A percentile compares a stretch with the other conserved stretches of the same genome.
Evolutionary conservation across 92 coral and sea anemone species (phyloP).

Genomic region (Muricea muricata): DNA sequence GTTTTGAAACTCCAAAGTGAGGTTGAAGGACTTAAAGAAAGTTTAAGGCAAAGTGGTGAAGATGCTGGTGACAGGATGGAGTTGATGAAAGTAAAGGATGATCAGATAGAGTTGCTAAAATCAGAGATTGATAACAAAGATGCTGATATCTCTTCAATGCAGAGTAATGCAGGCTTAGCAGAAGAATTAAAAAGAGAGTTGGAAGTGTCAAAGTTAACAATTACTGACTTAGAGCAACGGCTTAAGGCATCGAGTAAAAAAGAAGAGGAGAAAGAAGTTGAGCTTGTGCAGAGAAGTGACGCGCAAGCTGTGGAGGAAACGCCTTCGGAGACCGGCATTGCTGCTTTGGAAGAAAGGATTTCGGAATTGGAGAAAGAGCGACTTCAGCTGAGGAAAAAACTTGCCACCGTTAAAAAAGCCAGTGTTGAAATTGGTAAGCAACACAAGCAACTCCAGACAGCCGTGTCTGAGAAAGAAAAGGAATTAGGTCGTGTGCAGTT

Average conservation of each 20-base stretch:
- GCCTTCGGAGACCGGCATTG: background rate
- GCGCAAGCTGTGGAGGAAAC: background rate
- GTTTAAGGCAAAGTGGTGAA: background rate
- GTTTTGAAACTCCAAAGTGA: background rate
- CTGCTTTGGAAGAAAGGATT: slow-evolving; percentile 17
- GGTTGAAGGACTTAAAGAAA: slow-evolving; percentile 13
- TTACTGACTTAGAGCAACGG: background rate
- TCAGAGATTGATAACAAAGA: background rate
- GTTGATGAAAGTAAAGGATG: background rate
- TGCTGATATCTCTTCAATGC: background rate
- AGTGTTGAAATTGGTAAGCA: slow-evolving; percentile 44
- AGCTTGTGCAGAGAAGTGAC: background rate
- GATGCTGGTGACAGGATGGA: background rate
- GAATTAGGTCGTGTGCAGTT: background rate
- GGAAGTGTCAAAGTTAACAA: background rate
- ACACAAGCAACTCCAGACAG: slow-evolving; percentile 34
- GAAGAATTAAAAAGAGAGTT: slow-evolving; percentile 1
- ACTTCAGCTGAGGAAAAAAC: slow-evolving; percentile 15
- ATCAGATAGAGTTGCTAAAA: slow-evolving; percentile 19
- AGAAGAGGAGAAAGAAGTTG: background rate
- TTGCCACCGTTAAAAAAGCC: slow-evolving; percentile 33
- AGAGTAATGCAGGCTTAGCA: background rate
- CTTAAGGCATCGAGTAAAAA: background rate
- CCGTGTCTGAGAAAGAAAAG: slow-evolving; percentile 11
- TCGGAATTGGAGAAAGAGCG: slow-evolving; percentile 38